phyloP scores from a whole-genome alignment of 2,888 invertebrate species.

The Drosophila nigricruria region DNA sequence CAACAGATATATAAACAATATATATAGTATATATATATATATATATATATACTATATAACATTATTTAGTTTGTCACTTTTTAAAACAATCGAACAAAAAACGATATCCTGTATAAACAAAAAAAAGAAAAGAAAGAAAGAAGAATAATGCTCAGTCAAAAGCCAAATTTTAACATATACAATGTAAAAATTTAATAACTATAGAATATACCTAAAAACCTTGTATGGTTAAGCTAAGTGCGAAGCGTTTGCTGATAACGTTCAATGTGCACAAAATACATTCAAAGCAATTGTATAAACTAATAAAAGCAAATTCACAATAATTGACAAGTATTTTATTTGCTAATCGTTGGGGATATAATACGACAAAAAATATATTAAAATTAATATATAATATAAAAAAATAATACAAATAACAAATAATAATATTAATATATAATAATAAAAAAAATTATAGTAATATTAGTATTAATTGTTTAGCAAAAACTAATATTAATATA shows the following conservation, averaged over 20 bases:
- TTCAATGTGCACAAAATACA: constrained; percentile 50
- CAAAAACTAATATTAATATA: too few species aligned
- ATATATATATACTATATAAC: constrained; percentile 21
- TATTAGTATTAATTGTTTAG: not conserved
- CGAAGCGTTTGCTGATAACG: constrained; percentile 15
- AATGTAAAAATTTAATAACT: constrained; percentile 66
- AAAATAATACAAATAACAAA: not conserved
- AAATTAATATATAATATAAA: too few species aligned
- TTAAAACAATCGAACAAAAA: constrained; percentile 45
- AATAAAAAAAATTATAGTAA: not conserved
- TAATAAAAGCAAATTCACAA: constrained; percentile 30
- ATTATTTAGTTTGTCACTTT: constrained; percentile 64
- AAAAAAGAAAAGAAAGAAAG: not conserved
- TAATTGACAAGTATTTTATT: not conserved
- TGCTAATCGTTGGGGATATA: not conserved
- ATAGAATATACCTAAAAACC: constrained; percentile 26
- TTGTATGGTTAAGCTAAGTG: constrained; percentile 40
- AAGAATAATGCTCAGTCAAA: constrained; percentile 66
- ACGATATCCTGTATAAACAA: constrained; percentile 56
- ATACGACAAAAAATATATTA: too few species aligned
- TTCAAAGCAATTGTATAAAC: constrained; percentile 56
- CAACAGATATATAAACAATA: constrained; percentile 27
- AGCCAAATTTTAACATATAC: constrained; percentile 68
- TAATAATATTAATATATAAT: too few species aligned
- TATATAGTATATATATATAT: constrained; percentile 16